Base-by-base conservation (phyloP, 2,797 vertebrate species). In the Halcyon leucocephala region DNA sequence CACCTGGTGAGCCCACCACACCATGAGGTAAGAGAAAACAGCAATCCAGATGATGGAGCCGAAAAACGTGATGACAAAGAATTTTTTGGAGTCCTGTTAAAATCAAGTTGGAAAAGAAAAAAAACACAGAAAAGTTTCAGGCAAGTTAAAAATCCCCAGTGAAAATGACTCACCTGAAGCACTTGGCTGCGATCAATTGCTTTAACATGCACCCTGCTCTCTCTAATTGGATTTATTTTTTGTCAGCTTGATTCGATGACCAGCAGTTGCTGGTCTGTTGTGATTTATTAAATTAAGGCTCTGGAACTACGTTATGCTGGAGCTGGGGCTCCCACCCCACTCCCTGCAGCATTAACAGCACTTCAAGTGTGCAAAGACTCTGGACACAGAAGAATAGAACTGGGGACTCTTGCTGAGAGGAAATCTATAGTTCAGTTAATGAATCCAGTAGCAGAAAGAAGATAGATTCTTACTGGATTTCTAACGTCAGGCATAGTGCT, bases 1-100 rank as follows among this genome's bases (percentile, higher is more conserved):
- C 86, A 99, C 99, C 99, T 99, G 99, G 98, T 99, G 99, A 66
- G 99, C 99, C 99, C 99, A 99, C 99, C 99, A 99, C 96, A 99
- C 99, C 99, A 99, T 99, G 90, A 99, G 98, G 96, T 99, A 99
- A 52, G 99, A 99, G 96, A 99, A 99, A 21, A 97, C 87, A 69
- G 97, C 99, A 86, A 99, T 99, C 99, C 99, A 99, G 61, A 98
- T 3, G 93, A 99, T 99, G 58, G 99, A 99, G 89, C 99, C 99
- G 73, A 99, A 97, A 96, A 99, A 99, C 1, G 99, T 99, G 69
- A 98, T 12, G 44, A 93, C 98, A 96, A 99, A 99, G 96, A 98
- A 99, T 91, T 96, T 99, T 87, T 93, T 98, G 48, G 98, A 99
- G 94, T 98, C 98, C 99, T 99, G 96, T 96, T 73, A 51, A 94